Evolutionary conservation across 2,113 vertebrate genomes (phyloP).

Genomic region (Callionymus lyra): DNA sequence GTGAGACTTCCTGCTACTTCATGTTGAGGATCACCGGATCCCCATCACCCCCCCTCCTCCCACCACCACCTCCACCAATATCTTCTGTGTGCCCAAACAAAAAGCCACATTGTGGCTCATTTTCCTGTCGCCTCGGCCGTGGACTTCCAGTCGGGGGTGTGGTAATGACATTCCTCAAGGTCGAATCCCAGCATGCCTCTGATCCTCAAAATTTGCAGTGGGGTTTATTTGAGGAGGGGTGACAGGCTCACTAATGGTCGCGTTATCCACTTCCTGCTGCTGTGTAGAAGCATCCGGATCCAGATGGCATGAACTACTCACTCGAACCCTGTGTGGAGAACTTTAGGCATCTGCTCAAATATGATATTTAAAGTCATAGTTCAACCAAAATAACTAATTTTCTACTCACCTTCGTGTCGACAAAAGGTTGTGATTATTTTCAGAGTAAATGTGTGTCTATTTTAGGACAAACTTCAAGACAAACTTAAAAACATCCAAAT

Average conservation of each 20-base stretch:
- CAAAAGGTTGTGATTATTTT: too few relatives aligned
- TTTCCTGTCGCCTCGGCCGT: constrained; percentile 61
- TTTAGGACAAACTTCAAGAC: too few relatives aligned
- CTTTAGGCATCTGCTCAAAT: too few relatives aligned
- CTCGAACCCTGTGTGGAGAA: too few relatives aligned
- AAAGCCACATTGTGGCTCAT: constrained; percentile 66
- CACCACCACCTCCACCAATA: constrained; percentile 57
- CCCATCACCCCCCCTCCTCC: constrained; percentile 52
- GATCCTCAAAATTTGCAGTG: constrained; percentile 38
- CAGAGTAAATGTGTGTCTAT: too few relatives aligned
- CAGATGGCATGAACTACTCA: constrained; percentile 7
- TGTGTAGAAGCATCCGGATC: constrained; percentile 12
- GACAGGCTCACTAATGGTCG: constrained; percentile 33
- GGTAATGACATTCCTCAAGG: constrained; percentile 41
- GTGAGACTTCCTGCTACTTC: constrained; percentile 72
- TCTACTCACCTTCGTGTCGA: too few relatives aligned
- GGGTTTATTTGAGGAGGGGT: constrained; percentile 2
- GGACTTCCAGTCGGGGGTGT: constrained; percentile 28
- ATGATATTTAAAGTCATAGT: too few relatives aligned
- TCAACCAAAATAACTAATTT: too few relatives aligned
- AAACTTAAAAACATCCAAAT: too few relatives aligned
- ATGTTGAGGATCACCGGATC: constrained; percentile 62
- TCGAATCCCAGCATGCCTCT: constrained; percentile 43
- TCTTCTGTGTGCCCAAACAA: constrained; percentile 58
- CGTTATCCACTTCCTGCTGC: constrained; percentile 57